Base-by-base conservation (phyloP, 2,797 vertebrate species). In the Protonibea diacanthus region DNA sequence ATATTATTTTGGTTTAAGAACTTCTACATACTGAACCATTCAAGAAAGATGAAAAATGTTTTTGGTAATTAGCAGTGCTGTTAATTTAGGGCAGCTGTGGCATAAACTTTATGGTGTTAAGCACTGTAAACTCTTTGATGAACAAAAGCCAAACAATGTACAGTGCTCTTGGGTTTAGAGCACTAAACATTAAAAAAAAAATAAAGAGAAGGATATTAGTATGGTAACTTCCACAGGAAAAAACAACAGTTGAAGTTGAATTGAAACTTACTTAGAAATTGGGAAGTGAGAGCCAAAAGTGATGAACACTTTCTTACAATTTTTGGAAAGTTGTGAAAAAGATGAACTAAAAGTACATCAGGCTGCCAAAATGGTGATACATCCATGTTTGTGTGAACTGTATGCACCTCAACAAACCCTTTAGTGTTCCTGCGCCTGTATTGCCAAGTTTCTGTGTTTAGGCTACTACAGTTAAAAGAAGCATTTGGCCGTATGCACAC, bases 241-340 rank as follows among this genome's bases (percentile, higher is more conserved):
- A 38, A 8, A 33, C 29, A 9, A 38, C 8, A 33, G 33, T 8
- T 33, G 33, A 33, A 33, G 33, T 33, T 33, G 29, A 29, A 45
- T 4, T 11, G 27, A 61, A 10, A 42, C 25, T 38, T 29, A 2
- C n/a, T 25, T n/a, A 0, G 3, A 0, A 27, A 61, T 13, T 11
- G 38, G 13, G 67, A 86, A 88, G 70, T 82, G 71, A 78, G 59
- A 73, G 40, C 20, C 52, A 9, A 64, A 51, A 58, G 60, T 61
- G 27, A 78, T 56, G 21, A 67, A 63, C 23, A 53, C 6, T 21
- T 3, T 14, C 4, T 14, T 12, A 5, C 5, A 1, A 44, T 69
- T 58, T 4, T 33, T 18, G 1, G 62, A 51, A 21, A 49, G 1
- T 11, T 63, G 27, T 27, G 3, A 4, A 14, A 25, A 64, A 60